These are phyloP conservation scores for Eudyptes chrysolophus DNA, from an alignment of 2,113 vertebrate genomes.

Conservation along the genomic window DNA sequence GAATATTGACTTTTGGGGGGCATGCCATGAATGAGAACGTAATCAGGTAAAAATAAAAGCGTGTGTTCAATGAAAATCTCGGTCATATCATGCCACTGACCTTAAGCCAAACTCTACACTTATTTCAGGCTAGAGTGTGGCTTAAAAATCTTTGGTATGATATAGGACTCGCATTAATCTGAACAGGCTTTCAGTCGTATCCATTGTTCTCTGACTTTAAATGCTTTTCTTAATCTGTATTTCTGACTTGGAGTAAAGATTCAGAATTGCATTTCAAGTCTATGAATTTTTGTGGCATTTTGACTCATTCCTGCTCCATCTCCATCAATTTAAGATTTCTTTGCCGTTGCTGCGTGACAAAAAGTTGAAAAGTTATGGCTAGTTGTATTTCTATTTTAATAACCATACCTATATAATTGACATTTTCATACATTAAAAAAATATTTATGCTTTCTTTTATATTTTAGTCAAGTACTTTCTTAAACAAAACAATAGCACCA, in stretches of 20 bases:
- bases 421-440: conserved; percentile 80
- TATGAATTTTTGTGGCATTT: conserved; percentile 27
- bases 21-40: not conserved
- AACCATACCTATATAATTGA: conserved; percentile 75
- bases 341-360: conserved; percentile 52
- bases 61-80: not conserved
- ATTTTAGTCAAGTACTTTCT: conserved; percentile 86
- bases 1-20: not conserved
- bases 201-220: not conserved
- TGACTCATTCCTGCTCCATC: not conserved
- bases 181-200: not conserved
- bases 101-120: not conserved
- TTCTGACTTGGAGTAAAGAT: conserved; percentile 1
- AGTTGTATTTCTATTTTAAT: conserved; percentile 70
- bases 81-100: not conserved
- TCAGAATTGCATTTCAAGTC: conserved; percentile 18
- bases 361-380: conserved; percentile 76
- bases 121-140: not conserved
- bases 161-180: not conserved
- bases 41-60: not conserved
- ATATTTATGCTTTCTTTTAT: conserved; percentile 82
- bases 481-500: conserved; percentile 86
- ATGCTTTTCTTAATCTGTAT: not conserved
- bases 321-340: not conserved
- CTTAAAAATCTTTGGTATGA: not conserved